A percentile compares a stretch with the other conserved stretches of the same genome.
These are phyloP conservation scores for Macrotrachela quadricornifera DNA, from an alignment of 1,140 invertebrate genomes.

Conservation along the genomic window DNA sequence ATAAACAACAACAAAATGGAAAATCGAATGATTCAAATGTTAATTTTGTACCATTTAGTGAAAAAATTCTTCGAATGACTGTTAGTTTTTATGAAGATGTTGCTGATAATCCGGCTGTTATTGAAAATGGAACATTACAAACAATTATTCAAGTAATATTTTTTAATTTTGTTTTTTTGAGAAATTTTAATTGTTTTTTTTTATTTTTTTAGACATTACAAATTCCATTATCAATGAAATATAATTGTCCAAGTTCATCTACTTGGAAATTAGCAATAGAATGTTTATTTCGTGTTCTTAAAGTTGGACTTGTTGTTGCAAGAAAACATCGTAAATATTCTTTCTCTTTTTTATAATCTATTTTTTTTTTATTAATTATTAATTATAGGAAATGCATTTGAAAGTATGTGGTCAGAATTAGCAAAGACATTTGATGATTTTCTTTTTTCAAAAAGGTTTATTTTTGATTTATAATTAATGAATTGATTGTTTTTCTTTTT, in stretches of 20 bases:
- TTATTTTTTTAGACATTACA: slow-evolving; percentile 37
- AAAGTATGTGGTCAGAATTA: slow-evolving; percentile 51
- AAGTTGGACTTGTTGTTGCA: slow-evolving; percentile 62
- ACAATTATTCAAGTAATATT: slow-evolving; percentile 44
- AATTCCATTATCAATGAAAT: slow-evolving; percentile 55
- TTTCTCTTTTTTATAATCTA: not conserved
- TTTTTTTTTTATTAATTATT: slow-evolving; percentile 7
- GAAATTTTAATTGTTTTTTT: not conserved
- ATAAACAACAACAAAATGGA: not conserved
- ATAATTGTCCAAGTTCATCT: slow-evolving; percentile 51
- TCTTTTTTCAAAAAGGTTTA: slow-evolving; percentile 47
- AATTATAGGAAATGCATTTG: slow-evolving; percentile 26
- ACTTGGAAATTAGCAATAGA: slow-evolving; percentile 67
- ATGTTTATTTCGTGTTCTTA: slow-evolving; percentile 53
- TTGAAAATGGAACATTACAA: slow-evolving; percentile 50
- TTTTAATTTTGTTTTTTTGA: slow-evolving; percentile 6
- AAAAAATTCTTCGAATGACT: slow-evolving; percentile 55
- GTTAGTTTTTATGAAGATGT: slow-evolving; percentile 60
- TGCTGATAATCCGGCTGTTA: slow-evolving; percentile 46
- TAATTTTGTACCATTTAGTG: slow-evolving; percentile 69
- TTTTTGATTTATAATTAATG: not conserved
- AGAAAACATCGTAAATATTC: slow-evolving; percentile 40
- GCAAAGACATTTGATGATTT: slow-evolving; percentile 68
- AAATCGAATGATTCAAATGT: slow-evolving; percentile 22
- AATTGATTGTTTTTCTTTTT: not conserved